Evolutionary conservation across 2,888 invertebrate genomes (phyloP).

Genomic region (Lymantria monacha): DNA sequence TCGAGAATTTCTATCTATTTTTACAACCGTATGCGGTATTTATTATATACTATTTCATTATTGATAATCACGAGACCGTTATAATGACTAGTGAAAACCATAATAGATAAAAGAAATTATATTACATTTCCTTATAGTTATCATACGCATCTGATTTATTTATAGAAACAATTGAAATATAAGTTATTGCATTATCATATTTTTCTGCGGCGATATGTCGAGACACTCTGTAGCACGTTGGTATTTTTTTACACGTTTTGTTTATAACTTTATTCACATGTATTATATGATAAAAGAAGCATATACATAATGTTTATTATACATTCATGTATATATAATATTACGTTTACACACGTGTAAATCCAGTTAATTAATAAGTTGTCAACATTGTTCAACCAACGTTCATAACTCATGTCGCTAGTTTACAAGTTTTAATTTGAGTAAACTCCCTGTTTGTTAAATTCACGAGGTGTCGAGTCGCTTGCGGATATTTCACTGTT

Average conservation of each 20-base stretch:
- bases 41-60: too few species aligned
- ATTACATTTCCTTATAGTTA: neutral
- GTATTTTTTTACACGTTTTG: too few species aligned
- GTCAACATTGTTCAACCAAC: conserved; percentile 19
- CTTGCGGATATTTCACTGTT: conserved; percentile 7
- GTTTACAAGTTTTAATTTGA: conserved; percentile 45
- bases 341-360: neutral
- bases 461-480: conserved; percentile 24
- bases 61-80: too few species aligned
- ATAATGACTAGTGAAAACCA: too few species aligned
- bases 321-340: neutral
- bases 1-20: too few species aligned
- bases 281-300: too few species aligned
- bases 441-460: conserved; percentile 34
- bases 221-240: too few species aligned
- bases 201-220: conserved; percentile 7
- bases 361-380: conserved; percentile 29
- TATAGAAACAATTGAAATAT: neutral
- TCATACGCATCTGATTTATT: neutral
- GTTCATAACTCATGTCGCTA: conserved; percentile 42
- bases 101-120: too few species aligned
- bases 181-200: conserved; percentile 2
- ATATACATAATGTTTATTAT: neutral
- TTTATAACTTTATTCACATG: too few species aligned
- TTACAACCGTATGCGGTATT: too few species aligned